Percentiles rank a stretch among this genome's conserved stretches.
Evolutionary conservation across 2,888 invertebrate species (phyloP).

Genomic region (Nomada lathburiana): DNA sequence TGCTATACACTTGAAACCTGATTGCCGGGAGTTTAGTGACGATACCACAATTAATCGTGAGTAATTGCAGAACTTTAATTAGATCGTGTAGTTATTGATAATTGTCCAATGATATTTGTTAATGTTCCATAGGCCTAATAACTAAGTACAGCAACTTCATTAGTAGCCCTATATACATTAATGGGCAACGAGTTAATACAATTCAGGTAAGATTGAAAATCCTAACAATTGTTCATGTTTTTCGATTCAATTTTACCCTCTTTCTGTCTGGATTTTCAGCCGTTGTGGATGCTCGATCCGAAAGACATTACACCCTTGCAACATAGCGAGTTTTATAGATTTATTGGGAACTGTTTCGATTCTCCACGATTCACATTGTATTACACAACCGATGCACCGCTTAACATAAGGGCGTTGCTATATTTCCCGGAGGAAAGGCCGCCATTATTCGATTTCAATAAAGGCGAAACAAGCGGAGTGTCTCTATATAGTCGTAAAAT

Average conservation of each 20-base stretch:
- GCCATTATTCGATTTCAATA: slow-evolving; percentile 94
- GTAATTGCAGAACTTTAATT: slow-evolving; percentile 33
- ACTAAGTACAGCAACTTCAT: slow-evolving; percentile 99
- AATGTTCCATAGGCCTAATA: slow-evolving; percentile 87
- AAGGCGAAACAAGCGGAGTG: slow-evolving; percentile 93
- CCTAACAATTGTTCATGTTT: neutral
- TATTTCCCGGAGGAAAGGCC: slow-evolving; percentile 98
- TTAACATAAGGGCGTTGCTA: slow-evolving; percentile 95
- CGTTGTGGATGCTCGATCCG: slow-evolving; percentile 96
- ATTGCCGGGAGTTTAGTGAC: slow-evolving; percentile 95
- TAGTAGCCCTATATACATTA: slow-evolving; percentile 95
- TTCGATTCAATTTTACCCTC: neutral
- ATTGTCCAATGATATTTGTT: slow-evolving; percentile 8
- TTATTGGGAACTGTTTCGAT: slow-evolving; percentile 94
- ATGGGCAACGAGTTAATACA: slow-evolving; percentile 94
- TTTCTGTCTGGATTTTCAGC: slow-evolving; percentile 85
- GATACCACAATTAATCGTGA: slow-evolving; percentile 92
- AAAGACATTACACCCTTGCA: slow-evolving; percentile 94
- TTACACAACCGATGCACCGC: slow-evolving; percentile 96
- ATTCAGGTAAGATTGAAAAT: slow-evolving; percentile 87
- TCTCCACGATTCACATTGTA: slow-evolving; percentile 95
- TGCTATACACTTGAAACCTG: slow-evolving; percentile 94
- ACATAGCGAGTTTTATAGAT: slow-evolving; percentile 97
- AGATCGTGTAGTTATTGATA: neutral
- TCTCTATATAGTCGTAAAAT: slow-evolving; percentile 96